A percentile compares a stretch with the other conserved stretches of the same genome.
Conservation (phyloP, 2,113 vertebrate genomes). For the Ptyas mucosa region DNA sequence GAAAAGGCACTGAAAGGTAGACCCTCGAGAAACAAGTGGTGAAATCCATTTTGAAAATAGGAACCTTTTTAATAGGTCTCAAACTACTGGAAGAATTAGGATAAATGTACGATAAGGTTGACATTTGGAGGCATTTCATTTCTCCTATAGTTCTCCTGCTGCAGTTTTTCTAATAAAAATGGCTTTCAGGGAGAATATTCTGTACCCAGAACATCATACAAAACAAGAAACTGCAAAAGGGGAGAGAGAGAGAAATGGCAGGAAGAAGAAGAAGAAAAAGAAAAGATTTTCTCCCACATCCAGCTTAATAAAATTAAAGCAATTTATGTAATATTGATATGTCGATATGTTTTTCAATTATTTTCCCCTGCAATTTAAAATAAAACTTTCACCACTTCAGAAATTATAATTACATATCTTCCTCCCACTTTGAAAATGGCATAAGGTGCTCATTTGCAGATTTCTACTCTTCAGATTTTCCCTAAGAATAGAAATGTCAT, state of each 20-base stretch:
- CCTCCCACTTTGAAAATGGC: constrained; percentile 73
- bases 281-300: constrained; percentile 48
- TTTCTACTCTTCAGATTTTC: constrained; percentile 71
- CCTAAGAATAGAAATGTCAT: constrained; percentile 78
- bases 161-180: constrained; percentile 63
- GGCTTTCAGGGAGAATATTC: constrained; percentile 64
- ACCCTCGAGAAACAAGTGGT: constrained; percentile 70
- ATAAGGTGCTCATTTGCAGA: constrained; percentile 72
- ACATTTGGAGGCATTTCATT: constrained; percentile 65
- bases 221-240: background rate
- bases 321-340: constrained; percentile 75
- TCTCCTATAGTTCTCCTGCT: constrained; percentile 3
- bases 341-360: constrained; percentile 80
- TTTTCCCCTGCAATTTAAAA: constrained; percentile 58
- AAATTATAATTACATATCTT: constrained; percentile 78
- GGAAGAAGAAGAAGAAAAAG: background rate
- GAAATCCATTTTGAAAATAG: constrained; percentile 74
- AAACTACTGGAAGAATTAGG: constrained; percentile 65
- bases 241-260: background rate
- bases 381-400: constrained; percentile 66
- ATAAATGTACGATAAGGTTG: constrained; percentile 69
- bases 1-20: constrained; percentile 59
- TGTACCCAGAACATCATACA: constrained; percentile 61
- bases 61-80: constrained; percentile 63
- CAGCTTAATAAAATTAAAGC: constrained; percentile 71